These are phyloP conservation scores for Anseranas semipalmata DNA, from an alignment of 2,113 vertebrate species.

Conservation along the genomic window DNA sequence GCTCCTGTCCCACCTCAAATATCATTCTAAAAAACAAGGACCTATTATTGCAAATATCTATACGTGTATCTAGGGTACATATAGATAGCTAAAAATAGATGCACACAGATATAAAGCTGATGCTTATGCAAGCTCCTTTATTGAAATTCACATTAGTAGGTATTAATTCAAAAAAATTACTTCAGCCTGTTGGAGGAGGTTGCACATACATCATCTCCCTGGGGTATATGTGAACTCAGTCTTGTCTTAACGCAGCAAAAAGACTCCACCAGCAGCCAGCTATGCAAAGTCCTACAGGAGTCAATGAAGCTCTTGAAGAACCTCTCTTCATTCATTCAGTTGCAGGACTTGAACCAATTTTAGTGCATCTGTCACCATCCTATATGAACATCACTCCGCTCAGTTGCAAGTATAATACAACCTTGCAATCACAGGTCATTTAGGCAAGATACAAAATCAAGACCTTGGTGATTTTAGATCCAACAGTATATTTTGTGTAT, in stretches of 20 bases:
- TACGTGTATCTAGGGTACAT: not conserved
- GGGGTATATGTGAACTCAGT: not conserved
- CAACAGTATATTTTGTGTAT: constrained; percentile 51
- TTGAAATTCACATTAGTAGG: not conserved
- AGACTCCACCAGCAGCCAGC: not conserved
- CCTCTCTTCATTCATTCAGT: constrained; percentile 48
- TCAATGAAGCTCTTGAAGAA: constrained; percentile 43
- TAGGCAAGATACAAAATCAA: constrained; percentile 32
- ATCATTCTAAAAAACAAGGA: not conserved
- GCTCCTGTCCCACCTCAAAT: not conserved
- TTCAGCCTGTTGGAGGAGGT: not conserved
- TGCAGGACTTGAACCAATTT: constrained; percentile 58
- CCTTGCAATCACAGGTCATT: constrained; percentile 64
- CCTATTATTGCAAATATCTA: not conserved
- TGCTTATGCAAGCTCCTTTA: not conserved
- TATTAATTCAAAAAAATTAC: not conserved
- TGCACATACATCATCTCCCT: not conserved
- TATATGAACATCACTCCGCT: constrained; percentile 23
- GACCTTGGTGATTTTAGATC: constrained; percentile 61
- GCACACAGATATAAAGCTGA: not conserved
- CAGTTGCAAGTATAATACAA: constrained; percentile 52
- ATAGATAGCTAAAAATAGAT: not conserved
- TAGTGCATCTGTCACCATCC: constrained; percentile 59
- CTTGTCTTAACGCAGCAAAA: not conserved
- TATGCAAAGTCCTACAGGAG: constrained; percentile 18